Evolutionary conservation across 2,888 invertebrate species (phyloP), one percentile per base, ranked within the genome.

Genomic region (Drosophila peninsularis): DNA sequence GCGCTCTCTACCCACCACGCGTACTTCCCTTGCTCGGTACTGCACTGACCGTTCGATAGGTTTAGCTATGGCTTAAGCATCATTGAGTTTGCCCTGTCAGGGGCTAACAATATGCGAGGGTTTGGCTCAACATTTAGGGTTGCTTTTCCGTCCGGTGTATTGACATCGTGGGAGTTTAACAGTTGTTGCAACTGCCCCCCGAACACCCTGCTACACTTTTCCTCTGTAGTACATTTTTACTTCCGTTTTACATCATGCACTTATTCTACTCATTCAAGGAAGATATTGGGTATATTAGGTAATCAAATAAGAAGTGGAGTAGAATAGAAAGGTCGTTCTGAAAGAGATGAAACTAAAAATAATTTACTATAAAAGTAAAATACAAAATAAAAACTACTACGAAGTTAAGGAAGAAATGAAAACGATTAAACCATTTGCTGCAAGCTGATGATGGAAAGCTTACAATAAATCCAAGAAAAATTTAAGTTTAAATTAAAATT

Each of bases 121-220:
- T 36, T 41, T 41, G 52, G 39, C 19, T 56, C 32, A 5, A 4
- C 60, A n/a, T 34, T 62, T 39, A 32, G 63, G 67, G 60, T 71
- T 45, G 75, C 13, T 71, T 61, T 63, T 75, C 71, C 66, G 69
- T 54, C 54, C 79, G 78, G 80, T 82, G 82, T 85, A 82, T 78
- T 68, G 68, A 69, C 74, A 83, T 80, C 89, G 90, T 90, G 90
- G 84, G 90, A 90, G 86, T 80, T 69, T 75, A 70, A 75, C 90
- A 90, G 81, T 87, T 88, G 88, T 69, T 78, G 47, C n/a, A 32
- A 30, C 55, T 27, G 19, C n/a, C 19, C 24, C 54, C 34, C 30
- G 3, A 32, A 19, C 13, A 24, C 39, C 49, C 39, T 9, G 4
- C 19, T 14, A 21, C 34, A 4, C 5, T 19, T 32, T 37, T 37